Evolutionary conservation across 2,888 invertebrate species (phyloP), one percentile per base, ranked within the genome.

Genomic region (Acanthosepion pharaonis): DNA sequence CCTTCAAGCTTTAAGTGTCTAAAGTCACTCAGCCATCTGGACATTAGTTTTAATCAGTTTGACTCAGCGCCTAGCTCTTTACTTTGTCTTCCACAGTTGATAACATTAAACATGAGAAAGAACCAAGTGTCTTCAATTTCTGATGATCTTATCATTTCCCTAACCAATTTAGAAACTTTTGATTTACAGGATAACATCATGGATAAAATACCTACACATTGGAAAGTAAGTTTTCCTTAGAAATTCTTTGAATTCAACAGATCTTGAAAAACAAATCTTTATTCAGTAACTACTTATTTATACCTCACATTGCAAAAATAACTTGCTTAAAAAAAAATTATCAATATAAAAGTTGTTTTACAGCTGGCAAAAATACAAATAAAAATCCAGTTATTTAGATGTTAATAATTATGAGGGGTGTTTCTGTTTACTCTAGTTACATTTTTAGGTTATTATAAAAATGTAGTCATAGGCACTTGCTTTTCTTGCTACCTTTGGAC

Each of bases 101-200:
- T 95, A 23, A 95, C 95, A n/a, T 95, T 97, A 9, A 95, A 96
- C 92, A 95, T 97, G 95, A 96, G 96, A 91, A 95, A 95, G 18
- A 97, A 97, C 95, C 94, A 94, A 48, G 96, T 97, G 23, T 95
- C 94, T 11, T 94, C 92, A n/a, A 95, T 97, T 9, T 94, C 95
- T 64, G 97, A 97, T 96, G 96, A 97, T 94, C 96, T 96, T n/a
- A 95, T 97, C 11, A 94, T 97, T 51, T 97, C 96, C 15, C 95
- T 97, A 78, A 95, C 96, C 8, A 96, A 96, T 59, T 96, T 97
- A 8, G 96, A 96, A n/a, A 96, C 96, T 94, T 96, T 97, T 95
- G 97, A 97, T 95, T 95, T 97, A 49, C 95, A 97, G 95, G 97
- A 97, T 91, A 97, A 97, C 94, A 94, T 94, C n/a, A 96, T 97